Evolutionary conservation across 1,140 invertebrate genomes (phyloP).

Genomic region (Elysia chlorotica): DNA sequence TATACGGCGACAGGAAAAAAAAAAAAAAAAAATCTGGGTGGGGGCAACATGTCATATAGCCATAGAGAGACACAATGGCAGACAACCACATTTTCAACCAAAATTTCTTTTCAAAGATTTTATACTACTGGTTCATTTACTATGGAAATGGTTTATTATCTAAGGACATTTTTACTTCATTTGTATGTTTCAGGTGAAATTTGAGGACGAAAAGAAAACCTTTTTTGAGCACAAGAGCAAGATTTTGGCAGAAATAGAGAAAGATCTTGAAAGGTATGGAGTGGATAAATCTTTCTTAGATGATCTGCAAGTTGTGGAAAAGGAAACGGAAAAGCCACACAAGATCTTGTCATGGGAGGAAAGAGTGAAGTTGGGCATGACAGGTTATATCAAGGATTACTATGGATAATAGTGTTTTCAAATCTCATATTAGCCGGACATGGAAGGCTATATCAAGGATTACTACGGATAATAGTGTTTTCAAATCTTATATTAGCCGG

Average conservation of each 20-base stretch:
- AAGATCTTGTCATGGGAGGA: background rate
- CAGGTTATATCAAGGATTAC: background rate
- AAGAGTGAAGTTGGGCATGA: background rate
- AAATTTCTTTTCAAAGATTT: background rate
- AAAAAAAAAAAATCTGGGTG: too few relatives aligned
- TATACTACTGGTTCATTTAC: background rate
- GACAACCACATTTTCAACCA: background rate
- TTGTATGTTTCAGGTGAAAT: conserved; percentile 14
- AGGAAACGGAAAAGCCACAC: background rate
- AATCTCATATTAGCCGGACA: background rate
- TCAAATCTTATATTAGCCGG: background rate
- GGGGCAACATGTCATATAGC: too few relatives aligned
- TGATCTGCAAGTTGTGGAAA: background rate
- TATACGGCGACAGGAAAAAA: too few relatives aligned
- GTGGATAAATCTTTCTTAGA: background rate
- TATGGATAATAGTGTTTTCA: background rate
- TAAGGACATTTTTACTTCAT: background rate
- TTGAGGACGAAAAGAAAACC: conserved; percentile 11
- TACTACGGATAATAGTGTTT: background rate
- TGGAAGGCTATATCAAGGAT: background rate
- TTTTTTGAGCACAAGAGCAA: conserved; percentile 13
- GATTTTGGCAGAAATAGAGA: conserved; percentile 7
- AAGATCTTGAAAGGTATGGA: conserved; percentile 9
- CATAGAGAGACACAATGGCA: too few relatives aligned
- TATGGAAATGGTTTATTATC: background rate